Percentiles rank a stretch among this genome's conserved stretches.
phyloP scores from a whole-genome alignment of 2,797 vertebrate species.

The Girardinus metallicus region DNA sequence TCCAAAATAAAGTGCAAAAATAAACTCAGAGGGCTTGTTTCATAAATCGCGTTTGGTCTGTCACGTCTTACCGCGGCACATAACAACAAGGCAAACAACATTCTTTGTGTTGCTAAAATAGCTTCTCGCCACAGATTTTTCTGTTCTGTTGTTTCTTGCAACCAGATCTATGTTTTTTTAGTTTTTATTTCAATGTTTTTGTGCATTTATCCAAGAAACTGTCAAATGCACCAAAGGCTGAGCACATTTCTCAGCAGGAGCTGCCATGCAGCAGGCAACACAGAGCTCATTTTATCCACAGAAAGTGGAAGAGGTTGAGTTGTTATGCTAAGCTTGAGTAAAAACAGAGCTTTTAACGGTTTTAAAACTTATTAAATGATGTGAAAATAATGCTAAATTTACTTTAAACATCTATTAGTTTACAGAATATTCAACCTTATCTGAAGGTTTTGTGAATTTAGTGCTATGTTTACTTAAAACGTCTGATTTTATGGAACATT shows the following conservation, averaged over 20 bases:
- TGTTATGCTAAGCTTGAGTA: not conserved
- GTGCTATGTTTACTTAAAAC: not conserved
- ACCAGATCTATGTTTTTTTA: not conserved
- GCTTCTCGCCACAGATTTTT: not conserved
- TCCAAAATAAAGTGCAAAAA: not conserved
- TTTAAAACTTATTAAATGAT: not conserved
- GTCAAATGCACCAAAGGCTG: not conserved
- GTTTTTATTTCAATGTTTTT: not conserved
- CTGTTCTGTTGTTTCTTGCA: not conserved
- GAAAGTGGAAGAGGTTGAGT: not conserved
- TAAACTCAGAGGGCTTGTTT: not conserved
- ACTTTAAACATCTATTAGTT: not conserved
- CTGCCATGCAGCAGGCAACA: not conserved
- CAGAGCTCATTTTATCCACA: not conserved
- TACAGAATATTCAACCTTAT: not conserved
- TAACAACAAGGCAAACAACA: slow-evolving; percentile 1
- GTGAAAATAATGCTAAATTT: not conserved
- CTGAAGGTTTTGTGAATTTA: not conserved
- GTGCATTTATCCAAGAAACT: not conserved
- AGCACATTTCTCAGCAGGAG: not conserved
- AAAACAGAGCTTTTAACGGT: not conserved
- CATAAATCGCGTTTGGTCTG: not conserved
- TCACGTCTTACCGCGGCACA: not conserved
- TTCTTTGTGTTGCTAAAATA: slow-evolving; percentile 1
- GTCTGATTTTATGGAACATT: not conserved